Evolutionary conservation across 2,797 vertebrate genomes (phyloP), one percentile per base, ranked within the genome.

Genomic region (Rhabdophis nuchalis): DNA sequence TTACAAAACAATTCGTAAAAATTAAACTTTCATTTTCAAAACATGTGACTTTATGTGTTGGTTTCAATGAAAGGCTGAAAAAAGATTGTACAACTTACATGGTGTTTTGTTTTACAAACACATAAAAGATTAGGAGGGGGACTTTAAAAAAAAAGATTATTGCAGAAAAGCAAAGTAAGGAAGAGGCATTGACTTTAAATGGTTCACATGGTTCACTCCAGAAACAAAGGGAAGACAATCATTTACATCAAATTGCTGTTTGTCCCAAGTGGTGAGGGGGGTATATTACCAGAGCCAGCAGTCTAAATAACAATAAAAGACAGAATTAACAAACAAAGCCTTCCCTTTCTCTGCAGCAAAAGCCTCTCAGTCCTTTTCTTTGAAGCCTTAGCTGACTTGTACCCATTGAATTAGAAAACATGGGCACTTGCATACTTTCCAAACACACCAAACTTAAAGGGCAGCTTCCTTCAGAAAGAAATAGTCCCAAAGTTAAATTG

Each of bases 401-500:
- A 94, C 94, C 95, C 92, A 82, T 50, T 93, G 92, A 94, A 93
- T 95, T 97, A 94, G 93, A 93, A 96, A 58, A 92, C 90, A 96
- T 94, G 95, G 95, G 93, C 90, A 92, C 94, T 88, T 96, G 96
- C 96, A 96, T 96, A 95, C 95, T 96, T 96, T 95, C 95, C 95
- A 97, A 96, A 97, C 94, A 90, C 89, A 93, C 94, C 94, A 94
- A 92, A 92, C 91, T 94, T 95, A 56, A 96, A 96, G 89, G 95
- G 96, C 94, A 96, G 95, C 94, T 95, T 96, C 95, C 95, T 97
- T 92, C 96, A 96, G 94, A 93, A 96, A 96, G 95, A 93, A 96
- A 91, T 88, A 93, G 92, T 41, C 92, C 93, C 92, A 91, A 93
- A 95, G 89, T 91, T 93, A 95, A 96, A 95, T 92, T 95, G 94